phyloP scores from a whole-genome alignment of 2,797 vertebrate genomes.

The Sibirionetta formosa region DNA sequence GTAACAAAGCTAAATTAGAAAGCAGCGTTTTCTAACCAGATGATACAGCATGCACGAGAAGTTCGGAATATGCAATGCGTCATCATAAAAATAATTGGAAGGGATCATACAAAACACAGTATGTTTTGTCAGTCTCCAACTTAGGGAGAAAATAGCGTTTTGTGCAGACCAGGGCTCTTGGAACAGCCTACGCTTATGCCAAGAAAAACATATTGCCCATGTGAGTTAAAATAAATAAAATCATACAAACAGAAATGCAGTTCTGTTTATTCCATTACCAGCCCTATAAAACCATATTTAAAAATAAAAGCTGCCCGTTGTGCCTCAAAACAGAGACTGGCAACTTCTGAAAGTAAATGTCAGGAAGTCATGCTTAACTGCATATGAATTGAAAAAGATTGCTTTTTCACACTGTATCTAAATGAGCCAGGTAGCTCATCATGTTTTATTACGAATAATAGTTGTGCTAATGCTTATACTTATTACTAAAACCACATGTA shows the following conservation, averaged over 20 bases:
- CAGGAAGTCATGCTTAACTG: constrained; percentile 39
- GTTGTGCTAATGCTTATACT: constrained; percentile 55
- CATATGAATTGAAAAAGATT: constrained; percentile 41
- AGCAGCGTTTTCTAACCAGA: constrained; percentile 39
- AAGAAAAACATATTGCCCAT: constrained; percentile 23
- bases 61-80: constrained; percentile 31
- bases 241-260: constrained; percentile 44
- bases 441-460: constrained; percentile 69
- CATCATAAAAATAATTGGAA: constrained; percentile 59
- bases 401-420: constrained; percentile 48
- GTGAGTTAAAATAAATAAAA: constrained; percentile 58
- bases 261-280: constrained; percentile 40
- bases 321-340: constrained; percentile 30
- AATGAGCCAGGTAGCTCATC: constrained; percentile 59
- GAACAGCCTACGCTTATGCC: constrained; percentile 23
- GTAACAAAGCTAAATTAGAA: constrained; percentile 48
- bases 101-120: constrained; percentile 36
- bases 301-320: constrained; percentile 12
- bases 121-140: constrained; percentile 21
- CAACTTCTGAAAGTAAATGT: constrained; percentile 47
- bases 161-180: neutral
- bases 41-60: neutral
- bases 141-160: constrained; percentile 44
- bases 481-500: constrained; percentile 63
- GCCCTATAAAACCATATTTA: neutral